Base-by-base conservation (phyloP, 2,888 invertebrate genomes). In the Caenorhabditis macrosperma region DNA sequence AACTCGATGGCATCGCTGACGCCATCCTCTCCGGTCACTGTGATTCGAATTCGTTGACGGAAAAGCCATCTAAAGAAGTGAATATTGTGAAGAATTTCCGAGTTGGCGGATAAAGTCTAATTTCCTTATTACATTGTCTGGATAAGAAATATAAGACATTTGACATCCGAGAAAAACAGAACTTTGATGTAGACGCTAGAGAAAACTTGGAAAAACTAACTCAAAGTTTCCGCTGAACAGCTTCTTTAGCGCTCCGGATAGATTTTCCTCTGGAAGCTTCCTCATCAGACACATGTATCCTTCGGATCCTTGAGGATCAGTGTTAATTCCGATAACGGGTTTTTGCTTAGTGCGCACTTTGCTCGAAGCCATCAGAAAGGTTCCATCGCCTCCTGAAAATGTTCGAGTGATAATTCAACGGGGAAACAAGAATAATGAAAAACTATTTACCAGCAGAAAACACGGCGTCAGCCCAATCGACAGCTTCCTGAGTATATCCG, bases 281-380 rank as follows among this genome's bases (percentile, higher is more conserved):
- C 93, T 93, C 66, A 96, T 95, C 67, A 99, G 91, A 92, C 97
- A 95, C 6, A 99, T 93, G 85, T 95, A 94, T 0, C 99, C 98
- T 88, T 96, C 96, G 0, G 98, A 98, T 30, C 92, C 91, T 22
- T 94, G 93, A 0, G 97, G 97, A 90, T 97, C 95, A 20, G 97
- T 97, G 92, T 99, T 99, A 88, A 99, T 95, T 0, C 98, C 98
- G 87, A 99, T 94, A 72, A 99, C 94, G n/a, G 97, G 96, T 89
- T 95, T 97, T 82, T 94, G 93, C 88, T 92, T 92, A 85, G 94
- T 93, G 66, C 93, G 92, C 26, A 97, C 94, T 91, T 94, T 94
- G 89, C 95, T 95, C 6, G 98, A 96, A 0, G 96, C 96, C 87
- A 97, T 92, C 33, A 99, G 93, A 92, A 96, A 99, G 1, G 98